These are phyloP conservation scores for Carapus acus DNA, from an alignment of 2,797 vertebrate species.

Conservation along the genomic window DNA sequence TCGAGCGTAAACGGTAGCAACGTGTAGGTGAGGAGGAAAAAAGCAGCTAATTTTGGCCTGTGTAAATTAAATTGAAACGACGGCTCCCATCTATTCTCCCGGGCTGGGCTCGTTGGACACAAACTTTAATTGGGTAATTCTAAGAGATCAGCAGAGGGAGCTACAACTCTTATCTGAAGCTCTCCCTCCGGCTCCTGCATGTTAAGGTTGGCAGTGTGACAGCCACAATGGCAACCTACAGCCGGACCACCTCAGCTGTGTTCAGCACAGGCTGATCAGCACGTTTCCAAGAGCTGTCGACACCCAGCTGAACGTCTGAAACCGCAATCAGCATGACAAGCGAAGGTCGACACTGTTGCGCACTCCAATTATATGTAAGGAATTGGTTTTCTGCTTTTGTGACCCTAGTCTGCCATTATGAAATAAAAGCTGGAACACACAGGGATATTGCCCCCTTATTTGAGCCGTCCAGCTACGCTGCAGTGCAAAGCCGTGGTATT, in stretches of 20 bases:
- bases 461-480: neutral
- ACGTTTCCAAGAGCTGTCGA: slow-evolving; percentile 10
- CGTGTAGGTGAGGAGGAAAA: slow-evolving; percentile 23
- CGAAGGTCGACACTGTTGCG: slow-evolving; percentile 28
- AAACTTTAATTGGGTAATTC: slow-evolving; percentile 54
- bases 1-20: slow-evolving; percentile 26
- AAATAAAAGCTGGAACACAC: neutral
- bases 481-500: neutral
- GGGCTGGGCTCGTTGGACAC: slow-evolving; percentile 29
- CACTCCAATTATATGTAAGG: slow-evolving; percentile 5
- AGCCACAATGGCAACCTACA: slow-evolving; percentile 37
- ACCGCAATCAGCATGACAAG: slow-evolving; percentile 20
- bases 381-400: slow-evolving; percentile 3
- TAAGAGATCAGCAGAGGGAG: slow-evolving; percentile 63
- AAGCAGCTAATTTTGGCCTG: slow-evolving; percentile 34
- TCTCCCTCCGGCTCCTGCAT: slow-evolving; percentile 44
- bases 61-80: slow-evolving; percentile 28
- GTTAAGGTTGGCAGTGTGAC: slow-evolving; percentile 48
- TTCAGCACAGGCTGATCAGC: slow-evolving; percentile 25
- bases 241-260: slow-evolving; percentile 34
- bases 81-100: slow-evolving; percentile 23
- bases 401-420: neutral
- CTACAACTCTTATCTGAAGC: slow-evolving; percentile 55
- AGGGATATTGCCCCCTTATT: neutral
- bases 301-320: slow-evolving; percentile 26